Evolutionary conservation across 2,113 vertebrate species (phyloP).

Genomic region (Onychostoma macrolepis): DNA sequence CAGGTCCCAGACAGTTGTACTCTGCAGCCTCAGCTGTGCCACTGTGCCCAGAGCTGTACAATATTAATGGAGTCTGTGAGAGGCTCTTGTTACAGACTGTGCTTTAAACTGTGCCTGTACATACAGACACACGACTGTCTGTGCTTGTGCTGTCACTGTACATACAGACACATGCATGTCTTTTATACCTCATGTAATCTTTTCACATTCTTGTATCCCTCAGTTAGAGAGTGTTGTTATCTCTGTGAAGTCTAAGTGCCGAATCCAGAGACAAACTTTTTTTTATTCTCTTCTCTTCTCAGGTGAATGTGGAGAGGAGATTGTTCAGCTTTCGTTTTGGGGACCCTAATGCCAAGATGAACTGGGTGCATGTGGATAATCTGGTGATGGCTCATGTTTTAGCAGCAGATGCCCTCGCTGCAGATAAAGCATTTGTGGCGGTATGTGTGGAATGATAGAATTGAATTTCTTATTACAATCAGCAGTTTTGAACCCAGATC

Average conservation of each 20-base stretch:
- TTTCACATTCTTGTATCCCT: neutral
- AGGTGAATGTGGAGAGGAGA: constrained; percentile 84
- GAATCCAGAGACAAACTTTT: neutral
- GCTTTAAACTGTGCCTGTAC: constrained; percentile 32
- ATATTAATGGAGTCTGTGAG: constrained; percentile 59
- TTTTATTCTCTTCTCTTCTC: constrained; percentile 27
- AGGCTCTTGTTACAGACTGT: constrained; percentile 51
- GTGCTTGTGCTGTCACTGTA: neutral
- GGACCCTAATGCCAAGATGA: constrained; percentile 81
- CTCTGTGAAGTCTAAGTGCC: neutral
- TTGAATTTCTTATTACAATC: neutral
- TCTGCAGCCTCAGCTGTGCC: constrained; percentile 3
- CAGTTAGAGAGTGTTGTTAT: neutral
- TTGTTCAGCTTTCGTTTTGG: constrained; percentile 87
- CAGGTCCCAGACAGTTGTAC: neutral
- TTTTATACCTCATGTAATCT: neutral
- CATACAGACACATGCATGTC: too few relatives aligned
- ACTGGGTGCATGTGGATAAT: constrained; percentile 92
- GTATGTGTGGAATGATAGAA: constrained; percentile 72
- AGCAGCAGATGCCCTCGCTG: constrained; percentile 84
- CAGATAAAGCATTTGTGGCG: constrained; percentile 77
- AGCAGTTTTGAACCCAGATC: neutral
- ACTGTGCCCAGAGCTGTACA: constrained; percentile 39
- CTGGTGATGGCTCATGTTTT: constrained; percentile 85
- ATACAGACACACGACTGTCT: constrained; percentile 5